phyloP scores from a whole-genome alignment of 1,140 invertebrate genomes.

The Acromyrmex charruanus region DNA sequence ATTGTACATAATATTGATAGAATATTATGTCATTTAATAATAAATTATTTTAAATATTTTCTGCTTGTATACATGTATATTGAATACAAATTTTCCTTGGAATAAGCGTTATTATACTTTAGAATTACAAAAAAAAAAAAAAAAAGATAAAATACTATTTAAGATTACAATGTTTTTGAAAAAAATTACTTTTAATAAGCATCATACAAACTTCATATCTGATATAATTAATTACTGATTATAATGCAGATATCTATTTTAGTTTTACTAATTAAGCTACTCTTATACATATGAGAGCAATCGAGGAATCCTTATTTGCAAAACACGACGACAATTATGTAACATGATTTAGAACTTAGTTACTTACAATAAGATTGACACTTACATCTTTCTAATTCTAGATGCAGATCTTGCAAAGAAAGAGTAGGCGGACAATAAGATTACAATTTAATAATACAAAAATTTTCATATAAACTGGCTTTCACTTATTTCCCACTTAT shows the following conservation, averaged over 20 bases:
- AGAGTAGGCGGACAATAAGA: slow-evolving; percentile 36
- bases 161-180: slow-evolving; percentile 40
- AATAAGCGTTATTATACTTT: neutral
- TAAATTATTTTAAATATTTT: slow-evolving; percentile 51
- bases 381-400: slow-evolving; percentile 70
- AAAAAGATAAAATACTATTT: slow-evolving; percentile 24
- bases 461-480: slow-evolving; percentile 53
- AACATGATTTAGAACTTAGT: slow-evolving; percentile 69
- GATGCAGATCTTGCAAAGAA: slow-evolving; percentile 67
- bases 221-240: slow-evolving; percentile 29
- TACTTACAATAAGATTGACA: slow-evolving; percentile 70
- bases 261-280: slow-evolving; percentile 41
- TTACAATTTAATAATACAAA: slow-evolving; percentile 64
- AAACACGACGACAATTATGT: slow-evolving; percentile 61
- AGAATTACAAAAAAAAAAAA: neutral
- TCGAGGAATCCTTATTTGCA: slow-evolving; percentile 67
- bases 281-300: slow-evolving; percentile 62
- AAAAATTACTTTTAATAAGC: slow-evolving; percentile 35
- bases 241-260: slow-evolving; percentile 28
- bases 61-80: slow-evolving; percentile 19
- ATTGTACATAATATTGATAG: slow-evolving; percentile 69
- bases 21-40: slow-evolving; percentile 10
- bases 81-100: slow-evolving; percentile 7
- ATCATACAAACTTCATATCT: slow-evolving; percentile 33
- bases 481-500: slow-evolving; percentile 47